These are phyloP conservation scores for human DNA, from an alignment of 2,113 vertebrate species.

Conservation along the genomic window GRCh38 chr7:128005501-128006000, in stretches of 20 bases:
- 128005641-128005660: background rate
- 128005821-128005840: background rate
- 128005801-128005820: background rate
- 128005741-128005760: background rate
- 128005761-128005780: background rate
- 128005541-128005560: conserved; percentile 60
- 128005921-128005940: background rate
- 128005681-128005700: conserved; percentile 1
- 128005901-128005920: background rate
- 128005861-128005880: background rate
- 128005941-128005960: conserved; percentile 12
- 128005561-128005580: conserved; percentile 64
- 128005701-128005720: background rate
- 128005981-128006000: background rate
- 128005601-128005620: background rate
- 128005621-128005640: background rate
- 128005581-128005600: conserved; percentile 19
- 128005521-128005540: conserved; percentile 72
- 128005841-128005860: background rate
- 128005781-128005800: background rate
- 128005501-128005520: conserved; percentile 83
- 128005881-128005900: background rate
- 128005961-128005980: background rate
- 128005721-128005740: background rate
- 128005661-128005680: background rate